Evolutionary conservation across 1,140 invertebrate species (phyloP).

Genomic region (Pogonomyrmex barbatus): DNA sequence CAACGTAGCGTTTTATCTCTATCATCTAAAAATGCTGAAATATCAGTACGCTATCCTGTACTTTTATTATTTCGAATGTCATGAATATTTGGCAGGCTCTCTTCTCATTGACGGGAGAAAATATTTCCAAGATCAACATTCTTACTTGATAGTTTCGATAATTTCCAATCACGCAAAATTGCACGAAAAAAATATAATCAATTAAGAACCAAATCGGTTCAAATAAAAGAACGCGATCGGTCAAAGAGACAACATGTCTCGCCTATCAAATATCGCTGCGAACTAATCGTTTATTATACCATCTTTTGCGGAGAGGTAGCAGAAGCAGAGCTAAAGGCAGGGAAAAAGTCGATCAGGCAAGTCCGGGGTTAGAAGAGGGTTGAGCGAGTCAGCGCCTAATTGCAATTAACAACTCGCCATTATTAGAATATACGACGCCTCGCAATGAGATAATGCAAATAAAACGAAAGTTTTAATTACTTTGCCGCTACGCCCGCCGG

Average conservation of each 20-base stretch:
- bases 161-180: background rate
- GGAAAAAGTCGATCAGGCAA: constrained; percentile 50
- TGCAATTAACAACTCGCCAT: constrained; percentile 86
- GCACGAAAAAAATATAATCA: background rate
- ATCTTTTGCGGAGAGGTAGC: constrained; percentile 31
- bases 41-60: background rate
- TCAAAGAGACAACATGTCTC: constrained; percentile 28
- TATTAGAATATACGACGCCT: constrained; percentile 86
- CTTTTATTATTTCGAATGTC: constrained; percentile 24
- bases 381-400: constrained; percentile 81
- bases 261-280: background rate
- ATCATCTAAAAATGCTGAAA: constrained; percentile 48
- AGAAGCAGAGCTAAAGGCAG: constrained; percentile 2
- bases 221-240: constrained; percentile 22
- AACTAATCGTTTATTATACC: constrained; percentile 8
- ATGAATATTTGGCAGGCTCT: constrained; percentile 27
- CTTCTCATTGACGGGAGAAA: background rate
- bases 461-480: constrained; percentile 86
- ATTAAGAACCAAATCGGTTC: background rate
- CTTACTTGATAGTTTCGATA: background rate
- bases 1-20: background rate
- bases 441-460: constrained; percentile 86
- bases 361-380: constrained; percentile 53
- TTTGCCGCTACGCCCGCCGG: constrained; percentile 82
- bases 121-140: background rate